These are phyloP conservation scores for Neelides folsomi DNA, from an alignment of 2,888 invertebrate species.

Conservation along the genomic window DNA sequence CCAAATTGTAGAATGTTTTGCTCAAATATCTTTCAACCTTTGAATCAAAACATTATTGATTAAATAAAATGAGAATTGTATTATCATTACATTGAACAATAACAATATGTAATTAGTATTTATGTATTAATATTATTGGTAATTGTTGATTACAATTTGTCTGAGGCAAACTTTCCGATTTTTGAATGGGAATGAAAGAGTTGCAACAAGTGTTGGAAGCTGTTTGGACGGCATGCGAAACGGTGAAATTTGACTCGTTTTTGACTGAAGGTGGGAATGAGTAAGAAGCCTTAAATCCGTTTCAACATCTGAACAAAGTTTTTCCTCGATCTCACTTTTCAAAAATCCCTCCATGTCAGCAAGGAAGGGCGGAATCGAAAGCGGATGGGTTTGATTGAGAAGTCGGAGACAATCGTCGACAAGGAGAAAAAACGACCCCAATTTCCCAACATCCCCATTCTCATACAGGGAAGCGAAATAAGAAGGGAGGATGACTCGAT, in stretches of 20 bases:
- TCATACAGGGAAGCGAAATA: conserved; percentile 61
- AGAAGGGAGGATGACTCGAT: conserved; percentile 59
- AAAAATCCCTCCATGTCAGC: conserved; percentile 22
- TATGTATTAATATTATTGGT: background rate
- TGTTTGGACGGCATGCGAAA: conserved; percentile 54
- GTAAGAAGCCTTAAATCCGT: conserved; percentile 82
- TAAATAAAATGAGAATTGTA: background rate
- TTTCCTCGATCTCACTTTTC: conserved; percentile 41
- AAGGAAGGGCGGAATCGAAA: conserved; percentile 10
- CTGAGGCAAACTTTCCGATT: conserved; percentile 50
- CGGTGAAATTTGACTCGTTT: conserved; percentile 48
- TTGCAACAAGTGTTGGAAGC: conserved; percentile 48
- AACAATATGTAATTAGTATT: background rate
- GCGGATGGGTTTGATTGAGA: conserved; percentile 15
- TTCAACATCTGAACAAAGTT: conserved; percentile 75
- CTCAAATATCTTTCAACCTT: conserved; percentile 81
- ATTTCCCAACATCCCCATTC: conserved; percentile 45
- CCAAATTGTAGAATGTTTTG: conserved; percentile 89
- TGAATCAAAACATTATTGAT: background rate
- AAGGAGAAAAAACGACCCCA: conserved; percentile 20
- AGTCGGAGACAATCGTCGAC: conserved; percentile 23
- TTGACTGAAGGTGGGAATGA: conserved; percentile 69
- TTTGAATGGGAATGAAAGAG: conserved; percentile 46
- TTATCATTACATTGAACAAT: background rate
- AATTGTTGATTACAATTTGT: conserved; percentile 40